Percentiles rank a stretch among this genome's conserved stretches.
Evolutionary conservation across 1,140 invertebrate species (phyloP).

Genomic region (Drosophila novamexicana): DNA sequence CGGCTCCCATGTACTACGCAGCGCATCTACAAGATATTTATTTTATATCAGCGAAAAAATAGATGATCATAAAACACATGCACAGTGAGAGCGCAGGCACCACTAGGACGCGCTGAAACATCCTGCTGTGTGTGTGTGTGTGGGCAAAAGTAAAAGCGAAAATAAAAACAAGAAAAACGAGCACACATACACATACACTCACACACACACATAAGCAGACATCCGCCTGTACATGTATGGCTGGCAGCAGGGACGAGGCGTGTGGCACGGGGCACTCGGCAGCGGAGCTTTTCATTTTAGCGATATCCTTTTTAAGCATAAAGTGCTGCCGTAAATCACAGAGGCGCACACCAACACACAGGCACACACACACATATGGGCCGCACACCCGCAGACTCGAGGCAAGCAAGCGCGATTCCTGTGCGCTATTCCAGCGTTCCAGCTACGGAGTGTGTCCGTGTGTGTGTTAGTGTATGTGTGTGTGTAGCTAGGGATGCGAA

Average conservation of each 20-base stretch:
- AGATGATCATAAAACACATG: conserved; percentile 83
- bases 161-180: conserved; percentile 52
- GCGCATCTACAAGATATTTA: conserved; percentile 78
- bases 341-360: conserved; percentile 50
- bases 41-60: conserved; percentile 83
- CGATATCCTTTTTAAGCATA: conserved; percentile 83
- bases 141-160: conserved; percentile 78
- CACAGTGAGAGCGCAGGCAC: conserved; percentile 44
- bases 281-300: conserved; percentile 81
- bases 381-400: conserved; percentile 34
- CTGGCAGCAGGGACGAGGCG: conserved; percentile 1
- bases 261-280: conserved; percentile 34
- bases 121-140: conserved; percentile 50
- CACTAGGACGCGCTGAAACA: conserved; percentile 53
- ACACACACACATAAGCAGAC: conserved; percentile 31
- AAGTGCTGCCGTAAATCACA: conserved; percentile 83
- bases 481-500: conserved; percentile 67
- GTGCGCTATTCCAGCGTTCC: conserved; percentile 44
- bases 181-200: conserved; percentile 11
- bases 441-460: conserved; percentile 8
- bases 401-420: conserved; percentile 55
- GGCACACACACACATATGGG: conserved; percentile 29
- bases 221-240: conserved; percentile 20
- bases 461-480: conserved; percentile 13
- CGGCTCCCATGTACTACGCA: conserved; percentile 40